phyloP scores from a whole-genome alignment of 2,888 invertebrate species.

The Ernsta delagoae region DNA sequence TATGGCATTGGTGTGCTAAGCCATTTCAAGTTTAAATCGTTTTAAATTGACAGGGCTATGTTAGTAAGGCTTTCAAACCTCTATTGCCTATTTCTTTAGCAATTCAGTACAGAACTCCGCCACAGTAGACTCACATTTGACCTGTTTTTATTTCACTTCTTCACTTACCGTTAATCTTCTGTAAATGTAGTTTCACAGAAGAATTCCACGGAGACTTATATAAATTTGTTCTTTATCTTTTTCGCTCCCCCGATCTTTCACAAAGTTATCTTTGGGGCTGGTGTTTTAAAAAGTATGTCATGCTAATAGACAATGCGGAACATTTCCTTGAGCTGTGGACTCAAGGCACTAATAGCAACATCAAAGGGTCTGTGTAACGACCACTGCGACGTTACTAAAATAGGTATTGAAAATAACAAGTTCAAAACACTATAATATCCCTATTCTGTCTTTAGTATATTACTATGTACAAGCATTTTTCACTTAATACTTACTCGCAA shows the following conservation, averaged over 20 bases:
- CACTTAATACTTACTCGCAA: no score
- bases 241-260: background rate
- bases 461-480: no score
- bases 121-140: constrained; percentile 1
- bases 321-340: background rate
- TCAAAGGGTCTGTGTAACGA: background rate
- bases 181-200: background rate
- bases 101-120: background rate
- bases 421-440: no score
- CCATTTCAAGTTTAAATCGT: background rate
- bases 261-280: constrained; percentile 2
- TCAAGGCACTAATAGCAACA: background rate
- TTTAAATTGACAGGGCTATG: no score
- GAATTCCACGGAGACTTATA: constrained; percentile 3
- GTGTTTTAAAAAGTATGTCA: constrained; percentile 1
- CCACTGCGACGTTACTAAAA: background rate
- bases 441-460: no score
- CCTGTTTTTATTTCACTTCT: background rate
- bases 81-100: background rate
- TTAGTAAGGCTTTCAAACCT: background rate
- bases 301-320: background rate
- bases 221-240: background rate
- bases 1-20: background rate
- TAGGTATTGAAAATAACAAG: no score
- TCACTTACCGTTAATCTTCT: background rate